Conservation (phyloP, 2,113 vertebrate species). For the Daphoenositta chrysoptera region DNA sequence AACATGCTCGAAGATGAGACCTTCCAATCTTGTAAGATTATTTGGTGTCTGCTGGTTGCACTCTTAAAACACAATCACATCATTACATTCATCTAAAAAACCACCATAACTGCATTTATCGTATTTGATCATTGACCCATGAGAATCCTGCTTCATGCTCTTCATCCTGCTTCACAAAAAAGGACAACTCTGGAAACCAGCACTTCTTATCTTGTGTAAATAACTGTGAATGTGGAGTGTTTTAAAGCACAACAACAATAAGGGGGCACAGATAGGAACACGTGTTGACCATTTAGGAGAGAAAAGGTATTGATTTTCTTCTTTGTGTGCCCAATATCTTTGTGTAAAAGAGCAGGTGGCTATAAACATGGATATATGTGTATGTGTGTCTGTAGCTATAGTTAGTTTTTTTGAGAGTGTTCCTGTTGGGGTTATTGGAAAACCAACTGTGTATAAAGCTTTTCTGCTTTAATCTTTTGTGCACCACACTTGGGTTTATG, state of each 20-base stretch:
- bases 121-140: conserved; percentile 60
- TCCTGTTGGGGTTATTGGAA: conserved; percentile 7
- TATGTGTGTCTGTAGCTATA: background rate
- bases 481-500: background rate
- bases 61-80: conserved; percentile 44
- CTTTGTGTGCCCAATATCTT: background rate
- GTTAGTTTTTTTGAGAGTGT: background rate
- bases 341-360: conserved; percentile 2
- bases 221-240: conserved; percentile 9
- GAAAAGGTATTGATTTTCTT: conserved; percentile 27
- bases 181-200: conserved; percentile 3
- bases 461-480: background rate
- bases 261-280: background rate
- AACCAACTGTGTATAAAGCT: conserved; percentile 19
- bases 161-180: conserved; percentile 20
- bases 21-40: conserved; percentile 65
- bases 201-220: conserved; percentile 39
- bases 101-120: conserved; percentile 53
- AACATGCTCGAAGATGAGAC: conserved; percentile 55
- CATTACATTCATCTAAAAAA: conserved; percentile 47
- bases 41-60: conserved; percentile 49
- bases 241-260: conserved; percentile 35
- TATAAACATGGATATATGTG: background rate
- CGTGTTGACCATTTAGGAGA: background rate
- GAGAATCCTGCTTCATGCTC: conserved; percentile 29